These are phyloP conservation scores for Andrena fulva DNA, from an alignment of 2,888 invertebrate genomes.

Conservation along the genomic window DNA sequence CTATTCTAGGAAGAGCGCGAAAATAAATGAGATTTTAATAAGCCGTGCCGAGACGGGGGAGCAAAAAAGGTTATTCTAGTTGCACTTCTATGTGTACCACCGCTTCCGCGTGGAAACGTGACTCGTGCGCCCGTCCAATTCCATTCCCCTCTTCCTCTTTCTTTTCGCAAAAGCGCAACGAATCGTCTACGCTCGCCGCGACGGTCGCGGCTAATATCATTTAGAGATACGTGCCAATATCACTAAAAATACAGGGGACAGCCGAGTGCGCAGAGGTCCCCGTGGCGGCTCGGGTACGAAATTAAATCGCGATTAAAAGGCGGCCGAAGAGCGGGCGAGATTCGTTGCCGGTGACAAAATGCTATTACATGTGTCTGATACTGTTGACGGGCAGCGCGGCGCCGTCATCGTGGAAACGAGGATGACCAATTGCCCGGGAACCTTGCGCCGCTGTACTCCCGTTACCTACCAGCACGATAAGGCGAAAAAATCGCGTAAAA, in stretches of 20 bases:
- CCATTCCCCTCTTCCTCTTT: background rate
- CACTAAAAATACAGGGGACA: conserved; percentile 72
- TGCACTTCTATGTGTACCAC: background rate
- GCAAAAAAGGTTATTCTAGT: background rate
- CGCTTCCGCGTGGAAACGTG: conserved; percentile 8
- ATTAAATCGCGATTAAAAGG: conserved; percentile 70
- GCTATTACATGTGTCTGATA: background rate
- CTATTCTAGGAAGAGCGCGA: background rate
- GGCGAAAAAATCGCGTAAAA: background rate
- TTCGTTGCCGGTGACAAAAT: background rate
- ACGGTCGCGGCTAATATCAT: conserved; percentile 34
- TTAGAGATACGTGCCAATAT: conserved; percentile 69
- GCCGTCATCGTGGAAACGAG: conserved; percentile 12
- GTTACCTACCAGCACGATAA: background rate
- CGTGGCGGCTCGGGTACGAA: conserved; percentile 64
- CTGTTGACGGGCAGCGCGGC: background rate
- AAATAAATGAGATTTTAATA: conserved; percentile 5
- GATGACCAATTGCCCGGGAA: conserved; percentile 26
- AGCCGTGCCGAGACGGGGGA: background rate
- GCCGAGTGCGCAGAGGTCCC: conserved; percentile 32
- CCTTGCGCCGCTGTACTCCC: background rate
- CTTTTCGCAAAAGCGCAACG: conserved; percentile 25
- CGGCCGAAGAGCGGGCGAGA: background rate
- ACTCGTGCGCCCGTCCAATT: background rate
- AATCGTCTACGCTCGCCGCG: conserved; percentile 4